Base-by-base conservation (phyloP, 2,888 invertebrate genomes). In the Ligdia adustata region DNA sequence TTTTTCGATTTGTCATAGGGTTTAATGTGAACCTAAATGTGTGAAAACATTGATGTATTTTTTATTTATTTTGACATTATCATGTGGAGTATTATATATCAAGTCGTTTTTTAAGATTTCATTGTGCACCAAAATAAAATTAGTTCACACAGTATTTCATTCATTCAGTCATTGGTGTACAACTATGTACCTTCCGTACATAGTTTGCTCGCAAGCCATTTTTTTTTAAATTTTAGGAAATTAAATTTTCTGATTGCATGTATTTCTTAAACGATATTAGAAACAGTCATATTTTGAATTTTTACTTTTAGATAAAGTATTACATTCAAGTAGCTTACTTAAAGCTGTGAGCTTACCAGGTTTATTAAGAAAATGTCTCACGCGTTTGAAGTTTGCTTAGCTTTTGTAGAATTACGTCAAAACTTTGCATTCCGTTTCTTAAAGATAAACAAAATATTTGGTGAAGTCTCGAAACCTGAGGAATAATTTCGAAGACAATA, bases 401-500 rank as follows among this genome's bases (percentile, higher is more conserved):
- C 66, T 75, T 66, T 62, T 64, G 65, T 73, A 64, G 72, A 79
- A 77, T 72, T 70, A 74, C 64, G 66, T 62, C 60, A 43, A 67
- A 80, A 82, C 66, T 81, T 82, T 48, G 49, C 54, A 65, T 72
- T 67, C 72, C 79, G 77, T 67, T 66, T 73, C 62, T 66, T 58
- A 57, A 72, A 81, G 79, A 83, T 82, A 85, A 85, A 81, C 79
- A 75, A 75, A 81, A 81, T 80, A 79, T 81, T 79, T 72, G 69
- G 69, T 69, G 62, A 76, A 79, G 69, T 72, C 70, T 73, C 60
- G 66, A 73, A 53, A 81, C 83, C 82, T 83, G 81, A 75, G 75
- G 76, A 81, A 80, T 84, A 82, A 85, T 83, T 87, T 83, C 73
- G 64, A 75, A 84, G 83, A 87, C 86, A 88, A 89, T 87, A 80